Percentiles rank a stretch among this genome's conserved stretches.
Conservation (phyloP, 2,113 vertebrate genomes). For the Leuciscus idus region DNA sequence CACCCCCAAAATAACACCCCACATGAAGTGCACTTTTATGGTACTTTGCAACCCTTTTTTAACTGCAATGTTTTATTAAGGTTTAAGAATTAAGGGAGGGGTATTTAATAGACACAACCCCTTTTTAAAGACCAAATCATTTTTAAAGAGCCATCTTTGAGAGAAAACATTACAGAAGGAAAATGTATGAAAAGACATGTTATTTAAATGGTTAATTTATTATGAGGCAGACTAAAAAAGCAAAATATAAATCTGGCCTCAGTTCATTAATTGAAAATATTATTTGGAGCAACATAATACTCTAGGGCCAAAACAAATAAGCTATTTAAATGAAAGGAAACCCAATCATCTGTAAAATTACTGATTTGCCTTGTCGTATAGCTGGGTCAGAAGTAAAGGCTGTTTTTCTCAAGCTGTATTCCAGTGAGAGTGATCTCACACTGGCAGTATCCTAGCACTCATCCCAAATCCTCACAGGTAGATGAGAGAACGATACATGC, state of each 20-base stretch:
- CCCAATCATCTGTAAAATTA: background rate
- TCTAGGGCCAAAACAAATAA: background rate
- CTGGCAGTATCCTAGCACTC: conserved; percentile 61
- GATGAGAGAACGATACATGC: conserved; percentile 23
- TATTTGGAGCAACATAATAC: background rate
- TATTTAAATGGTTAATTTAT: background rate
- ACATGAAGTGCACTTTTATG: too few relatives aligned
- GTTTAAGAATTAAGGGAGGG: too few relatives aligned
- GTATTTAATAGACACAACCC: too few relatives aligned
- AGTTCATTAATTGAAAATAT: background rate
- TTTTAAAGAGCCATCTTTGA: too few relatives aligned
- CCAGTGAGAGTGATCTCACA: conserved; percentile 49
- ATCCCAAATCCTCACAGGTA: conserved; percentile 58
- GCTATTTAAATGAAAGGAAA: background rate
- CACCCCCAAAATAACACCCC: background rate
- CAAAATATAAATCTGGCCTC: background rate
- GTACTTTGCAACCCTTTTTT: too few relatives aligned
- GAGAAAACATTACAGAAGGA: too few relatives aligned
- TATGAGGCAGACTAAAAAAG: background rate
- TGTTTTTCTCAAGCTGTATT: conserved; percentile 67
- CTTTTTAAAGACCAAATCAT: too few relatives aligned
- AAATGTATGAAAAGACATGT: background rate
- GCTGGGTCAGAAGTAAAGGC: background rate
- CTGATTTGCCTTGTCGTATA: background rate
- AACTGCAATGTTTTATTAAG: too few relatives aligned